A percentile compares a stretch with the other conserved stretches of the same genome.
Conservation (phyloP, 2,113 vertebrate genomes). For the Stegostoma tigrinum region DNA sequence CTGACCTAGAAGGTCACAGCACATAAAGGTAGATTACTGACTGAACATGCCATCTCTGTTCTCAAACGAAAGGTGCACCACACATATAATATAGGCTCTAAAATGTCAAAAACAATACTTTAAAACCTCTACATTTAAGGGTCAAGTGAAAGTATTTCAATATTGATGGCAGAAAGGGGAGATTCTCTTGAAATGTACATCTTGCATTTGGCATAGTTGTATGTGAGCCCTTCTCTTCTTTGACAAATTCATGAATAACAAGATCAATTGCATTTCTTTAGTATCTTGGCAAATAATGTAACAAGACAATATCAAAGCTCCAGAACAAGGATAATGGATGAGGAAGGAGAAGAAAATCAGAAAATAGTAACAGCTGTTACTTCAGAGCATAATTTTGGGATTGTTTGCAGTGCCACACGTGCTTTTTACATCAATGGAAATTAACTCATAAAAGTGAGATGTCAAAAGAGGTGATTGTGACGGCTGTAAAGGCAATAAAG, state of each 20-base stretch:
- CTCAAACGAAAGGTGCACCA: background rate
- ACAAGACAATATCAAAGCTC: background rate
- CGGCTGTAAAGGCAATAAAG: background rate
- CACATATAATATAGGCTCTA: background rate
- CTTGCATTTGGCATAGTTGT: background rate
- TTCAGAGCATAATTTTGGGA: background rate
- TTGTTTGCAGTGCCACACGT: background rate
- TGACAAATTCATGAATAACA: background rate
- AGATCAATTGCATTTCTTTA: background rate
- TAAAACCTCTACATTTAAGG: background rate
- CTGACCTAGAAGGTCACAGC: slow-evolving; percentile 20
- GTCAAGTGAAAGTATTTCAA: background rate
- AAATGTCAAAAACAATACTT: background rate
- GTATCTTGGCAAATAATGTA: background rate
- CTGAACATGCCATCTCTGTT: background rate
- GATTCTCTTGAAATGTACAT: background rate
- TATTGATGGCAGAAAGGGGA: background rate
- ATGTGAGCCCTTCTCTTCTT: background rate
- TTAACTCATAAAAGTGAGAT: background rate
- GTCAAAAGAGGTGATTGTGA: background rate
- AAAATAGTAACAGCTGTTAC: background rate
- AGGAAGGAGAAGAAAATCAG: background rate
- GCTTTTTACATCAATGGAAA: background rate
- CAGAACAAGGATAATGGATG: background rate
- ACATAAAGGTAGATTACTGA: background rate